phyloP scores from a whole-genome alignment of 2,113 vertebrate genomes.

The Struthidea cinerea region DNA sequence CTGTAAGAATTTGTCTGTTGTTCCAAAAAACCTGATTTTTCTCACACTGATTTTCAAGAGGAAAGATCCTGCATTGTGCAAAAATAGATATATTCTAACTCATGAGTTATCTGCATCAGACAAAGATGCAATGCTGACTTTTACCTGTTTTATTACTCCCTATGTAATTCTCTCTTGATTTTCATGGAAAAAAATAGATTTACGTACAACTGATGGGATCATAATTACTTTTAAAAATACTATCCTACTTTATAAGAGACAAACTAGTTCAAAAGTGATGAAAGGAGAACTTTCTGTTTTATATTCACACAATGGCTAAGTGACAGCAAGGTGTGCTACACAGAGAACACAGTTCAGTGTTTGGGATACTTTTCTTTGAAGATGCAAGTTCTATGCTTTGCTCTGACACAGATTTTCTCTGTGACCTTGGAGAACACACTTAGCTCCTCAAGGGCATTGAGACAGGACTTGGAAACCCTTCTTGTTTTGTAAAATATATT shows the following conservation, averaged over 20 bases:
- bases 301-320: background rate
- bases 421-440: background rate
- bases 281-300: background rate
- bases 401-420: background rate
- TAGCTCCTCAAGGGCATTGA: background rate
- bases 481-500: background rate
- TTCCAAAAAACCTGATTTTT: background rate
- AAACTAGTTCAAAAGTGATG: background rate
- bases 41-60: background rate
- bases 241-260: background rate
- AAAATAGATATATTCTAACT: background rate
- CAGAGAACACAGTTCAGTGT: background rate
- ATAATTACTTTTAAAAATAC: background rate
- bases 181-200: background rate
- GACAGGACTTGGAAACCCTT: background rate
- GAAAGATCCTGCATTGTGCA: background rate
- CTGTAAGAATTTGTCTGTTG: background rate
- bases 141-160: background rate
- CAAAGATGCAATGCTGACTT: background rate
- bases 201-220: background rate
- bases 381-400: background rate
- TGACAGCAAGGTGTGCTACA: background rate
- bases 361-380: background rate
- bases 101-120: background rate
- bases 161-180: background rate